Evolutionary conservation across 2,888 invertebrate genomes (phyloP).

Genomic region (Zhengitettix transpicula): DNA sequence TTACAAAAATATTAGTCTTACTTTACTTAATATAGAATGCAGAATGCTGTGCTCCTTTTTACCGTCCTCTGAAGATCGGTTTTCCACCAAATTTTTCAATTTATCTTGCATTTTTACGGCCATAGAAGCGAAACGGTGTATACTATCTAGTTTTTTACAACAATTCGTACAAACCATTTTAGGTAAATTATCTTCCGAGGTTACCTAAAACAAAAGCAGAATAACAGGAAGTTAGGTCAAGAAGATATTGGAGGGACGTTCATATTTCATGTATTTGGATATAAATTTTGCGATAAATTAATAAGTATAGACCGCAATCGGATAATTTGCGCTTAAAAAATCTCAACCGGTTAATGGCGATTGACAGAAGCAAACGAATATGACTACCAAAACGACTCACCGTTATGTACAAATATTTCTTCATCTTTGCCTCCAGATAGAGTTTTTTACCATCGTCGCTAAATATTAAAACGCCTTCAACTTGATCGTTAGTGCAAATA

Average conservation of each 20-base stretch:
- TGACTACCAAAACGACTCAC: constrained; percentile 25
- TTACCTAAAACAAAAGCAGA: constrained; percentile 32
- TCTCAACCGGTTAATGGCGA: constrained; percentile 11
- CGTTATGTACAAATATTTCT: constrained; percentile 49
- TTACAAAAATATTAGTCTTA: constrained; percentile 16
- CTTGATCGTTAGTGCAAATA: constrained; percentile 43
- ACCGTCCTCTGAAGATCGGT: constrained; percentile 19
- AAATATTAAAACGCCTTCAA: constrained; percentile 41
- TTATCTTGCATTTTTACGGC: constrained; percentile 44
- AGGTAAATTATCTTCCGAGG: constrained; percentile 45
- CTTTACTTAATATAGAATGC: constrained; percentile 37
- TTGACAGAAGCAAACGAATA: constrained; percentile 7
- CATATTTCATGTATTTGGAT: no score
- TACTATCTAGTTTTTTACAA: constrained; percentile 42
- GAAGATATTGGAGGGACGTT: no score
- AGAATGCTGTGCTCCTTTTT: constrained; percentile 31
- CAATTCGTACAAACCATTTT: constrained; percentile 51
- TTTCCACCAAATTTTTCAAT: constrained; percentile 22
- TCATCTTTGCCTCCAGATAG: constrained; percentile 46
- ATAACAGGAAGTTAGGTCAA: no score
- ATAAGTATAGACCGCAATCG: no score
- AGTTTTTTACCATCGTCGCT: constrained; percentile 46
- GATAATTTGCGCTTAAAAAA: not conserved
- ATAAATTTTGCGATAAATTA: no score
- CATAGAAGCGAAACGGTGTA: constrained; percentile 49